A percentile compares a stretch with the other conserved stretches of the same genome.
phyloP scores from a whole-genome alignment of 2,113 vertebrate species.

The Zosterops borbonicus region DNA sequence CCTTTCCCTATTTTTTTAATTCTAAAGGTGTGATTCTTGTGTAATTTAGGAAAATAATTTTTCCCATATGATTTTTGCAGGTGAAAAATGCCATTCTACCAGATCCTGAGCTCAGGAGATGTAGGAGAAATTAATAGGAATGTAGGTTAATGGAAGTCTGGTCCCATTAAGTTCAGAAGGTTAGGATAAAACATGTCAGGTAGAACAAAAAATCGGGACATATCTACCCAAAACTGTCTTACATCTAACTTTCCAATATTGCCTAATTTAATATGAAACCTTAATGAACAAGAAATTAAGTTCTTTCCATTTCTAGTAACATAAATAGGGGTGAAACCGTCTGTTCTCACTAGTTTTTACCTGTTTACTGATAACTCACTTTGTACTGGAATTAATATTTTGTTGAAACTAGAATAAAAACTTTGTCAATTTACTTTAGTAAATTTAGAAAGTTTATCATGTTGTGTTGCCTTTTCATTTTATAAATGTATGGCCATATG shows the following conservation, averaged over 20 bases:
- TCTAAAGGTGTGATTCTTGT: neutral
- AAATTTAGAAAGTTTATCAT: neutral
- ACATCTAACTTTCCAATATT: neutral
- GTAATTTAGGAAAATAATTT: neutral
- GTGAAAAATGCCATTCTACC: neutral
- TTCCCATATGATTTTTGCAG: neutral
- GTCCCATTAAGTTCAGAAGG: neutral
- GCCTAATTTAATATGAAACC: neutral
- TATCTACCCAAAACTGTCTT: neutral
- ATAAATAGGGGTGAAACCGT: neutral
- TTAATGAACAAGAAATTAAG: neutral
- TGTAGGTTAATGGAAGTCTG: neutral
- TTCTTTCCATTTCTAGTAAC: neutral
- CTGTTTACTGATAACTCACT: neutral
- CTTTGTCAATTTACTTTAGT: neutral
- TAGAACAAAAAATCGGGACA: neutral
- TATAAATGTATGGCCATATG: rapidly evolving
- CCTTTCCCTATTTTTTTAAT: neutral
- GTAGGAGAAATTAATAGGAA: neutral
- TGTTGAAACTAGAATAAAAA: neutral
- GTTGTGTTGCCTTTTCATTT: neutral
- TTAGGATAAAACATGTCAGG: neutral
- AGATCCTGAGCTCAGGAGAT: neutral
- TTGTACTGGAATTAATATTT: neutral
- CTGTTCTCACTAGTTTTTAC: neutral